Percentiles rank a stretch among this genome's conserved stretches.
Evolutionary conservation across 2,113 vertebrate genomes (phyloP).

Genomic region (Pithys albifrons): DNA sequence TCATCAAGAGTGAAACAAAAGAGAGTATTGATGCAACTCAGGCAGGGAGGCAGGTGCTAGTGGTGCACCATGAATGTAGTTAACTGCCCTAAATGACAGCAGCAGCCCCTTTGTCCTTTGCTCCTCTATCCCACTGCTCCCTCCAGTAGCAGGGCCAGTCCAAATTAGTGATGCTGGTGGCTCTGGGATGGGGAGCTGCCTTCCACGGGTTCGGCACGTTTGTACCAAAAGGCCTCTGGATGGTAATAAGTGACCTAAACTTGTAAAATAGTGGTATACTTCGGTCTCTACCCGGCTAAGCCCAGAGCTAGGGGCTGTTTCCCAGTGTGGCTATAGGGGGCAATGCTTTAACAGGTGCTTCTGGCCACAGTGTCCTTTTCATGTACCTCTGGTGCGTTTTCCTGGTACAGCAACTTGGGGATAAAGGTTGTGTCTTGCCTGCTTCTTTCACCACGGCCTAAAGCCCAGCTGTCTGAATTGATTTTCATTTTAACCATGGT

Average conservation of each 20-base stretch:
- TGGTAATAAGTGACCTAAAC: neutral
- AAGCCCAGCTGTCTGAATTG: neutral
- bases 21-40: neutral
- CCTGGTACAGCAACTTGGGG: neutral
- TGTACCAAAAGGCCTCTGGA: neutral
- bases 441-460: neutral
- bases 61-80: neutral
- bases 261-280: neutral
- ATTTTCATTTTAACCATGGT: neutral
- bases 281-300: neutral
- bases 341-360: neutral
- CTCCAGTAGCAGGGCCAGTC: neutral
- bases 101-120: neutral
- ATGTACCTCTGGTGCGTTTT: neutral
- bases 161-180: neutral
- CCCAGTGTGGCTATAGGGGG: neutral
- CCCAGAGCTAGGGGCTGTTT: neutral
- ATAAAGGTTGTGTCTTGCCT: neutral
- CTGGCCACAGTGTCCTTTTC: neutral
- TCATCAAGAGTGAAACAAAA: constrained; percentile 24
- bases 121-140: neutral
- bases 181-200: neutral
- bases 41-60: neutral
- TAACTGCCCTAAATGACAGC: neutral
- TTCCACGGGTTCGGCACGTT: no score